Evolutionary conservation across 2,797 vertebrate species (phyloP).

Genomic region (Miichthys miiuy): DNA sequence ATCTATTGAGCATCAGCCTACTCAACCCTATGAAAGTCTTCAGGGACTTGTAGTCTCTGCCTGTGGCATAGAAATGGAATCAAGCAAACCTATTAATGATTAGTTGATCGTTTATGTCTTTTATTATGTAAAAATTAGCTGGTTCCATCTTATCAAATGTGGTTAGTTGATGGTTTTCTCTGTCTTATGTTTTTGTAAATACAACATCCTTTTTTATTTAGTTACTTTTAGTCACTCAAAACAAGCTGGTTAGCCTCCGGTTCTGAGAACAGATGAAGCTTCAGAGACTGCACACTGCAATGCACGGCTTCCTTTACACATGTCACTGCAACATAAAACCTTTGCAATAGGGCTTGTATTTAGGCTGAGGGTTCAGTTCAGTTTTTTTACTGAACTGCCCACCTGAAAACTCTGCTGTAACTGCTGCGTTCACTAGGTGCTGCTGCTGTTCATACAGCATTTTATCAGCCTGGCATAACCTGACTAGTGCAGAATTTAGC

Average conservation of each 20-base stretch:
- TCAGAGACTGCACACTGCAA: neutral
- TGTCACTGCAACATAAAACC: neutral
- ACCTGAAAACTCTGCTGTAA: slow-evolving; percentile 4
- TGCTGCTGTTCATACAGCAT: neutral
- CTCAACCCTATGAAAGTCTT: neutral
- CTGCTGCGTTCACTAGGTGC: neutral
- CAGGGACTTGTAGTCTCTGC: neutral
- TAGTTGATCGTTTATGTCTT: neutral
- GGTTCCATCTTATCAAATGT: neutral
- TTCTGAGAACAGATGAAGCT: neutral
- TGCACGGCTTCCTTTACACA: neutral
- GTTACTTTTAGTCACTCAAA: neutral
- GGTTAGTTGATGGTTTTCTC: neutral
- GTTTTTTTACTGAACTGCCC: neutral
- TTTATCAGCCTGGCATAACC: neutral
- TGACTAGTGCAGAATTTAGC: neutral
- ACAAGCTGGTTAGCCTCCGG: neutral
- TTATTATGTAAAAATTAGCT: neutral
- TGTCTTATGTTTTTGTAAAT: neutral
- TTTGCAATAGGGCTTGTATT: neutral
- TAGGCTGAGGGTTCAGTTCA: neutral
- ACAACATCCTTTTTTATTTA: neutral
- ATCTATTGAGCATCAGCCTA: neutral
- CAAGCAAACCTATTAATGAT: neutral
- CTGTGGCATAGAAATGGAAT: neutral